Percentiles rank a stretch among this genome's conserved stretches.
Evolutionary conservation across 2,113 vertebrate species (phyloP).

Genomic region (Crotalus tigris): DNA sequence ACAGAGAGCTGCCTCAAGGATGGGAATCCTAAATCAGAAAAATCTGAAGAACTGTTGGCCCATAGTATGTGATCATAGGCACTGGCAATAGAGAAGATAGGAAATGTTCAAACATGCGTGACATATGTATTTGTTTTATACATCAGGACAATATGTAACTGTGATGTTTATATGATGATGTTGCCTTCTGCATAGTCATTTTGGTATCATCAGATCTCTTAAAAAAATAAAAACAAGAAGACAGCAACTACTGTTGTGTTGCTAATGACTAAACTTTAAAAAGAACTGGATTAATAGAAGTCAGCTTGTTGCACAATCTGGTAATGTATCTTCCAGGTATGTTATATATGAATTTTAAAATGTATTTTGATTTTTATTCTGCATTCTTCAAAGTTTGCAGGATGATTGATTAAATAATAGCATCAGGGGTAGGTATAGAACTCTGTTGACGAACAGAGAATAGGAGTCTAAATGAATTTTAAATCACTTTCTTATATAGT

Average conservation of each 20-base stretch:
- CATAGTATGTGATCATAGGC: background rate
- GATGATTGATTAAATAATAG: background rate
- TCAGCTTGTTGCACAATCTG: background rate
- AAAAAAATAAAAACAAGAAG: background rate
- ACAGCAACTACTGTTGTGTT: background rate
- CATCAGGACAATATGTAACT: background rate
- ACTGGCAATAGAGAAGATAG: background rate
- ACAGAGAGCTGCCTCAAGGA: background rate
- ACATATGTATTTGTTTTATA: background rate
- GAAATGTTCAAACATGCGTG: background rate
- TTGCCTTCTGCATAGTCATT: background rate
- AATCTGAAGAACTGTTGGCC: too few relatives aligned
- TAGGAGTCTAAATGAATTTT: background rate
- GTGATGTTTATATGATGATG: background rate
- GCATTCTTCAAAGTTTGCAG: background rate
- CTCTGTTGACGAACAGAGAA: background rate
- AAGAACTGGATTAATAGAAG: background rate
- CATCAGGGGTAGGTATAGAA: background rate
- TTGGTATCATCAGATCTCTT: background rate
- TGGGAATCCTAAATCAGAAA: background rate
- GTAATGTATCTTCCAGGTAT: background rate
- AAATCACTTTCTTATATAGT: background rate
- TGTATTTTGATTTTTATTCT: background rate
- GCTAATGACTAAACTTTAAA: background rate
- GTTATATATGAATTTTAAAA: background rate